These are phyloP conservation scores for Setophaga kirtlandii DNA, from an alignment of 2,113 vertebrate genomes.

Conservation along the genomic window DNA sequence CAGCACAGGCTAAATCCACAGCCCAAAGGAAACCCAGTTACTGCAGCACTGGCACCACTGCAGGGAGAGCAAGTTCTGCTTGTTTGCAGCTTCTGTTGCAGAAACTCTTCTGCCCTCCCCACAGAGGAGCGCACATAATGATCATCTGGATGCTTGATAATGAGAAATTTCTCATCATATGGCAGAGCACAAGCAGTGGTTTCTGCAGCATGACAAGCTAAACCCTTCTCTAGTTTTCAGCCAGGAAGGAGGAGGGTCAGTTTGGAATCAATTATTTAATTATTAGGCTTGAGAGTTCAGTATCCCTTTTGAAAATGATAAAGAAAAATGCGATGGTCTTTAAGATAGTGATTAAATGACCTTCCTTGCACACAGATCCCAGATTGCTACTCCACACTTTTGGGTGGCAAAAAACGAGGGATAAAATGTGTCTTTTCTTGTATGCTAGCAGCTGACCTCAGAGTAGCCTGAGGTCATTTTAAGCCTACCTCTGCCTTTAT, in stretches of 20 bases:
- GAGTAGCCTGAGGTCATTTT: background rate
- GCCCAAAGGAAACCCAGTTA: background rate
- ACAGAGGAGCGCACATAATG: background rate
- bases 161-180: background rate
- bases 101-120: background rate
- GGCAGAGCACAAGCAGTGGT: background rate
- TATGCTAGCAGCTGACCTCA: slow-evolving; percentile 31
- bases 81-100: background rate
- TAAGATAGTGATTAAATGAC: background rate
- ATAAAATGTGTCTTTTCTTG: slow-evolving; percentile 41
- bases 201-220: background rate
- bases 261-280: background rate
- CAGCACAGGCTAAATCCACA: background rate
- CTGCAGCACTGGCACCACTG: background rate
- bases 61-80: background rate
- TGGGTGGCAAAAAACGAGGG: background rate
- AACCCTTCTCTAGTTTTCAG: background rate
- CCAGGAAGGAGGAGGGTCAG: background rate
- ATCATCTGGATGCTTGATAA: background rate
- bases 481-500: slow-evolving; percentile 31
- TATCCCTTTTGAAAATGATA: background rate
- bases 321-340: background rate
- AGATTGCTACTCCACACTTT: background rate
- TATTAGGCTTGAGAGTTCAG: background rate
- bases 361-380: background rate